A percentile compares a stretch with the other conserved stretches of the same genome.
These are phyloP conservation scores for Discoglossus pictus DNA, from an alignment of 2,797 vertebrate species.

Conservation along the genomic window DNA sequence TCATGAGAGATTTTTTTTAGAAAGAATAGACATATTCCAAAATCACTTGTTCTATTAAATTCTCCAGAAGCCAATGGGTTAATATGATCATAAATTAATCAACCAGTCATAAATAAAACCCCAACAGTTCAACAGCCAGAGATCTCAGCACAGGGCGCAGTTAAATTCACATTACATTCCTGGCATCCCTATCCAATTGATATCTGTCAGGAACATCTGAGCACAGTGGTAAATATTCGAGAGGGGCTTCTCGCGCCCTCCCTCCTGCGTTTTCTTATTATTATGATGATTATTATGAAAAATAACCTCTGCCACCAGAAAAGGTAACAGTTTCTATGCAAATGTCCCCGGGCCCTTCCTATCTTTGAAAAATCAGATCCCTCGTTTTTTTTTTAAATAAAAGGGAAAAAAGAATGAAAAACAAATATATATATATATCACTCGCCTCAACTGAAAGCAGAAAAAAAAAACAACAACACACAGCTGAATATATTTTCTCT, in stretches of 20 bases:
- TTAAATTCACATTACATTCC: conserved; percentile 10
- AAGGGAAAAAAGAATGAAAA: conserved; percentile 50
- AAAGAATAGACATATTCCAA: no score
- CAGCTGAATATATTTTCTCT: conserved; percentile 65
- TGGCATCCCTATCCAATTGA: conserved; percentile 44
- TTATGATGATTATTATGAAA: conserved; percentile 48
- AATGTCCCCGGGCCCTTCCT: conserved; percentile 54
- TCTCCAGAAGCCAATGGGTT: no score
- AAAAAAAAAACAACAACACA: conserved; percentile 51
- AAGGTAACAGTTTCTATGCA: conserved; percentile 56
- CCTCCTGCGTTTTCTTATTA: conserved; percentile 34
- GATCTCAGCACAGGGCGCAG: not conserved
- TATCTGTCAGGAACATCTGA: conserved; percentile 37
- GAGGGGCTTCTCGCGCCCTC: conserved; percentile 2
- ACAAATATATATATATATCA: conserved; percentile 31
- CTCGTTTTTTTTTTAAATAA: conserved; percentile 66
- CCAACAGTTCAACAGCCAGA: no score
- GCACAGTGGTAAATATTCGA: conserved; percentile 56
- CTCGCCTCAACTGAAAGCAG: conserved; percentile 58
- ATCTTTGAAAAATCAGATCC: conserved; percentile 57
- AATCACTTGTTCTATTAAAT: no score
- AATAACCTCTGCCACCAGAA: conserved; percentile 31
- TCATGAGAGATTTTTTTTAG: no score
- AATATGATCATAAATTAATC: no score
- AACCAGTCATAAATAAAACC: no score